Conservation (phyloP, 2,113 vertebrate species). For the Laticauda colubrina region DNA sequence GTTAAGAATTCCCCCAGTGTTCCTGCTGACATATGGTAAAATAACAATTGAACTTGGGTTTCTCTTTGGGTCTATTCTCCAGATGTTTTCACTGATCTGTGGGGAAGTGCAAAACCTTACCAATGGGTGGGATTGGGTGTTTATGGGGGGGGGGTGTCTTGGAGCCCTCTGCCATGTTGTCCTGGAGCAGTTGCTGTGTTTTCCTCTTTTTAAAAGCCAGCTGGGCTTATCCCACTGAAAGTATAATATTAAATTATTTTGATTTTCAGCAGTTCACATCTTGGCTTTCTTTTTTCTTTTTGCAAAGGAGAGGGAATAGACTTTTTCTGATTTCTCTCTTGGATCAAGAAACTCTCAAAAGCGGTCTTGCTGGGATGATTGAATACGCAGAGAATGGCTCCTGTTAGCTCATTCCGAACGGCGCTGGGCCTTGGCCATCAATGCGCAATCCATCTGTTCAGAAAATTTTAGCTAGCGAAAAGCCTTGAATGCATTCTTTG, state of each 20-base stretch:
- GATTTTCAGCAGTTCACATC: not conserved
- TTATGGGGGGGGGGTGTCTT: not conserved
- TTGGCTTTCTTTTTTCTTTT: not conserved
- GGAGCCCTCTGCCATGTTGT: not conserved
- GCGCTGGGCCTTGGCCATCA: not conserved
- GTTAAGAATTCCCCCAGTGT: not conserved
- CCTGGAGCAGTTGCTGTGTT: not conserved
- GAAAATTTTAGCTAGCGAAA: not conserved
- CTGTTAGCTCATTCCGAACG: not conserved
- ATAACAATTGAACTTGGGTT: not conserved
- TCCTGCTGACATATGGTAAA: conserved; percentile 1
- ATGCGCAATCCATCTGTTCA: not conserved
- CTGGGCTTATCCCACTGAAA: not conserved
- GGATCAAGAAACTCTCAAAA: not conserved
- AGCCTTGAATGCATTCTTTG: not conserved
- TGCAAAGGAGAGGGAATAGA: not conserved
- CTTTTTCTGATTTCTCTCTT: not conserved
- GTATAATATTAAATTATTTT: conserved; percentile 13
- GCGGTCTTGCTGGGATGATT: not conserved
- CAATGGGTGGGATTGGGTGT: not conserved
- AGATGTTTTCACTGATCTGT: conserved; percentile 20
- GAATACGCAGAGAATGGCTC: not conserved
- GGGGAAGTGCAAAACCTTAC: not conserved
- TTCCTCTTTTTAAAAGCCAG: not conserved
- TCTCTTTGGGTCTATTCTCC: not conserved